Base-by-base conservation (phyloP, 2,888 invertebrate genomes). In the Urechis unicinctus region DNA sequence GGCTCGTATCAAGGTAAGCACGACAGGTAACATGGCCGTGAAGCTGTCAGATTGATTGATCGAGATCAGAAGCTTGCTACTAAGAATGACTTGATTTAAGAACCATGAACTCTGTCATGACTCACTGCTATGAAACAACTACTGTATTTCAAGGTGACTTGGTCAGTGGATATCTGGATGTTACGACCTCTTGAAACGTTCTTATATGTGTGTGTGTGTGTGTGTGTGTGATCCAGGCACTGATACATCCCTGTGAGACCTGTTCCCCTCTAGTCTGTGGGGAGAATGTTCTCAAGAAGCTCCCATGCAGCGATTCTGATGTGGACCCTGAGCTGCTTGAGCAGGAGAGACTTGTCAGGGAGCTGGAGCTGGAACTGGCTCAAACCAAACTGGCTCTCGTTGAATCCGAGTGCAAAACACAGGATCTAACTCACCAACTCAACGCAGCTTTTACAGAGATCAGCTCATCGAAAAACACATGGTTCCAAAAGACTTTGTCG, bases 381-480 rank as follows among this genome's bases (percentile, higher is more conserved):
- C 91, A 94, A 76, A 93, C 96, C 0, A 98, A 98, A 78, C 81
- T 98, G 63, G 94, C 93, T 0, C 88, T 96, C 64, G 98, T 97
- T 3, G 95, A 98, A 80, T 91, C 94, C 1, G 91, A 96, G 80
- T 96, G 96, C 81, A 86, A 88, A 73, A 94, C 92, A 79, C 95
- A 95, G 84, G 89, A 75, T 56, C 80, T 97, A 61, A 90, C 89
- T 42, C 95, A 97, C 79, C 90, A 92, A 72, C 80, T 95, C 53
- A 87, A 88, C 70, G 84, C 89, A 0, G 87, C 91, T 0, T 83
- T 88, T 49, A 84, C 87, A 55, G 93, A 93, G 77, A 80, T 89
- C 61, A 86, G 86, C 71, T 82, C 85, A 3, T 79, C 81, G 17
- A 84, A 85, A 63, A 86, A 85, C 69, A 84, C 90, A 0, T 97